Base-by-base conservation (phyloP, 2,888 invertebrate species). In the Rhorus exstirpatorius region DNA sequence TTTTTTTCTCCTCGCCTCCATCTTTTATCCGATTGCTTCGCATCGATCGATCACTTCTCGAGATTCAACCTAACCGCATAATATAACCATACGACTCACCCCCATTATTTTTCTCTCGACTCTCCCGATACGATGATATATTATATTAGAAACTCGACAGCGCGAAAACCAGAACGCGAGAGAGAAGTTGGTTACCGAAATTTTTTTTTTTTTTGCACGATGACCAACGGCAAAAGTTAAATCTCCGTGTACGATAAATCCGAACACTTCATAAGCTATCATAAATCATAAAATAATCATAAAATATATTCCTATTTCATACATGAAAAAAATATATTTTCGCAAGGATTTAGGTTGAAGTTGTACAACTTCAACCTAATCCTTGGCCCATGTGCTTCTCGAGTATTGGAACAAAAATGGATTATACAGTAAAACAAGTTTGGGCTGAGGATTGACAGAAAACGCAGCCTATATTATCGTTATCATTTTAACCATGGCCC, bases 231-330 rank as follows among this genome's bases (percentile, higher is more conserved):
- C 49, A 21, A 71, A 71, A 51, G 58, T 58, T 65, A 10, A 53
- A 55, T 35, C 53, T 55, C 53, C 31, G 14, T 38, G 26, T 58
- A 58, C 19, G 26, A 53, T 44, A 31, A 44, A 35, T 10, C n/a
- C 31, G 51, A 35, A 67, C 35, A 67, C 51, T 58, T 44, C 17
- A 14, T 61, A 41, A 77, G 51, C 77, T 60, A 68, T 78, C 61
- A 70, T 78, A 78, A 78, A 78, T 71, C 78, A n/a, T n/a, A n/a
- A n/a, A n/a, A n/a, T n/a, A n/a, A n/a, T n/a, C n/a, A n/a, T n/a
- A n/a, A n/a, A n/a, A n/a, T n/a, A n/a, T n/a, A n/a, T n/a, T n/a
- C n/a, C n/a, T n/a, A n/a, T n/a, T n/a, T n/a, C n/a, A n/a, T n/a
- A n/a, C n/a, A n/a, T n/a, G n/a, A n/a, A n/a, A n/a, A n/a, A n/a